Conservation (phyloP, 1,140 invertebrate species). For the Papilio helenus region DNA sequence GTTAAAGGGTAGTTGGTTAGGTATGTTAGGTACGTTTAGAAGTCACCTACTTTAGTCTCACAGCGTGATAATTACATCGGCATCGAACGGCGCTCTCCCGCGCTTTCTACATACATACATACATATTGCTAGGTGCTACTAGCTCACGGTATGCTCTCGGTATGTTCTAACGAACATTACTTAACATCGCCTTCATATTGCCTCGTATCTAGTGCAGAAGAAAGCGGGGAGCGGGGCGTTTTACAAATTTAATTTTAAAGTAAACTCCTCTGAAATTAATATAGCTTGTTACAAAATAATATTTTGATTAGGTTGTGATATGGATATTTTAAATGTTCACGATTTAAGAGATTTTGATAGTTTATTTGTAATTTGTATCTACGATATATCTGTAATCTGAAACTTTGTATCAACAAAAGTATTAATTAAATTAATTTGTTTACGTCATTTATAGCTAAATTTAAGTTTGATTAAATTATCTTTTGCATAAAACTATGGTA, state of each 20-base stretch:
- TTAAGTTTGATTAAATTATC: not conserved
- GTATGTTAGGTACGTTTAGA: constrained; percentile 16
- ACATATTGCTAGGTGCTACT: not conserved
- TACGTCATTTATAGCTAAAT: no score
- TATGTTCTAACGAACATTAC: constrained; percentile 11
- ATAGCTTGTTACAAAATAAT: no score
- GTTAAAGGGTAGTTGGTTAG: constrained; percentile 12
- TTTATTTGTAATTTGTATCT: no score
- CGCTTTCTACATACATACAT: not conserved
- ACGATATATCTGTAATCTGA: not conserved
- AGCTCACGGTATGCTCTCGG: not conserved
- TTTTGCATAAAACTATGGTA: not conserved
- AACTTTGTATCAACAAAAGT: not conserved
- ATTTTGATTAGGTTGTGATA: no score
- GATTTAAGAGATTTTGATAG: no score
- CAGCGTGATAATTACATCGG: constrained; percentile 36
- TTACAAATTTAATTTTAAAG: not conserved
- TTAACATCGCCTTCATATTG: not conserved
- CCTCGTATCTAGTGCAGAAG: not conserved
- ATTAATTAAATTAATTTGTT: not conserved
- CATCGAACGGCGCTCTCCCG: constrained; percentile 9
- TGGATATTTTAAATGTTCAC: no score
- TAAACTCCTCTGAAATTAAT: no score
- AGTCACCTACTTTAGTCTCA: constrained; percentile 29
- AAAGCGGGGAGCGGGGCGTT: not conserved